These are phyloP conservation scores for Urophycis tenuis DNA, from an alignment of 2,797 vertebrate species.

Conservation along the genomic window DNA sequence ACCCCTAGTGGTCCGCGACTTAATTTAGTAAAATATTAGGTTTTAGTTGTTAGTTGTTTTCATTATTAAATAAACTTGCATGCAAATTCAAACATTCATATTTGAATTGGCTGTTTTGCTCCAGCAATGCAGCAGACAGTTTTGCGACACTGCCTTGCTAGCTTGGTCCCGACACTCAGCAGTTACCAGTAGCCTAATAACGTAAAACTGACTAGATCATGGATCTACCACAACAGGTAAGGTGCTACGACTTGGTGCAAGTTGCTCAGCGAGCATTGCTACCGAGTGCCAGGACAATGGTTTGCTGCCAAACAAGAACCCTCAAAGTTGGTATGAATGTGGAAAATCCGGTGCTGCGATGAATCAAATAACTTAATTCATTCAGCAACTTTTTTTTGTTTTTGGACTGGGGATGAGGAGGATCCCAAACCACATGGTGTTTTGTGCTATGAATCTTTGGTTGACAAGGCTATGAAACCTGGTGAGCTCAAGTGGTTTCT, in stretches of 20 bases:
- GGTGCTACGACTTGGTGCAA: not conserved
- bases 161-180: no score
- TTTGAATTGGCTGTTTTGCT: not conserved
- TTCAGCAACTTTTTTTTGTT: no score
- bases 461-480: conserved; percentile 7
- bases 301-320: not conserved
- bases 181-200: no score
- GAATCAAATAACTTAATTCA: not conserved
- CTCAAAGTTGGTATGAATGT: not conserved
- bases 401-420: conserved; percentile 10
- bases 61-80: not conserved
- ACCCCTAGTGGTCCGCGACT: not conserved
- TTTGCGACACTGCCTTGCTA: no score
- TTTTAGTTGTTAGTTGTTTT: not conserved
- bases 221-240: conserved; percentile 3
- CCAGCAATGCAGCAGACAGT: no score
- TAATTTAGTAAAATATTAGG: not conserved
- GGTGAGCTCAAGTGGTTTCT: conserved; percentile 6
- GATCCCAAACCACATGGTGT: conserved; percentile 17
- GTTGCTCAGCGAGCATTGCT: not conserved
- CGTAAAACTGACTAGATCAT: not conserved
- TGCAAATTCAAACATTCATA: not conserved
- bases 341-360: not conserved
- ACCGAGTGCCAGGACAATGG: not conserved
- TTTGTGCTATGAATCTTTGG: conserved; percentile 9